phyloP scores from a whole-genome alignment of 2,113 vertebrate species.

The Grallaria varia region DNA sequence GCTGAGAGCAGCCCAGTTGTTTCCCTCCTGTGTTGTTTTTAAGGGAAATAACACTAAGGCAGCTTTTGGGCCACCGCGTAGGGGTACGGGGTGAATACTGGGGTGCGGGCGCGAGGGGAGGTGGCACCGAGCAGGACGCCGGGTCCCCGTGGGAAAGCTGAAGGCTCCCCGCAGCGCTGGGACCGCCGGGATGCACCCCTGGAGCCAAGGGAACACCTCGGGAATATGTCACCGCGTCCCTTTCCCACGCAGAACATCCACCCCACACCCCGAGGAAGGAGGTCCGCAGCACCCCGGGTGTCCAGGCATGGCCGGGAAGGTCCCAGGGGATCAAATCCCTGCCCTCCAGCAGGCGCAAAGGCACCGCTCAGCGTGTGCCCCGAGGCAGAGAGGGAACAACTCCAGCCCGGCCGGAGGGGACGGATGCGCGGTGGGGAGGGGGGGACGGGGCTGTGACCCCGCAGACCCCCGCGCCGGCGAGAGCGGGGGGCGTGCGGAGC shows the following conservation, averaged over 20 bases:
- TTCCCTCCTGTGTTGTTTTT: slow-evolving; percentile 47
- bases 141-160: not conserved
- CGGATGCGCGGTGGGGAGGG: not conserved
- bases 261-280: not conserved
- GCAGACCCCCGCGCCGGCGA: rapidly evolving
- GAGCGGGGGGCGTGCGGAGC: not conserved
- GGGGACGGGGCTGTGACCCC: not conserved
- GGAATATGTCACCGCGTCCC: not conserved
- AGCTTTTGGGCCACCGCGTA: slow-evolving; percentile 45
- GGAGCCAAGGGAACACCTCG: not conserved
- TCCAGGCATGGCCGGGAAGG: not conserved
- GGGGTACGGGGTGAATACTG: slow-evolving; percentile 34
- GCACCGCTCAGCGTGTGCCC: not conserved
- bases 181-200: not conserved
- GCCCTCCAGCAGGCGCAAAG: not conserved
- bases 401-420: not conserved
- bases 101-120: not conserved
- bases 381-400: not conserved
- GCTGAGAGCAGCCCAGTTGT: slow-evolving; percentile 48
- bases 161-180: rapidly evolving
- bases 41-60: not conserved
- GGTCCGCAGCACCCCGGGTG: not conserved
- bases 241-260: not conserved
- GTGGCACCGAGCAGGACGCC: rapidly evolving
- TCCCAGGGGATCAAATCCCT: not conserved